phyloP scores from a whole-genome alignment of 2,888 invertebrate genomes.

The Aphodius granarius region DNA sequence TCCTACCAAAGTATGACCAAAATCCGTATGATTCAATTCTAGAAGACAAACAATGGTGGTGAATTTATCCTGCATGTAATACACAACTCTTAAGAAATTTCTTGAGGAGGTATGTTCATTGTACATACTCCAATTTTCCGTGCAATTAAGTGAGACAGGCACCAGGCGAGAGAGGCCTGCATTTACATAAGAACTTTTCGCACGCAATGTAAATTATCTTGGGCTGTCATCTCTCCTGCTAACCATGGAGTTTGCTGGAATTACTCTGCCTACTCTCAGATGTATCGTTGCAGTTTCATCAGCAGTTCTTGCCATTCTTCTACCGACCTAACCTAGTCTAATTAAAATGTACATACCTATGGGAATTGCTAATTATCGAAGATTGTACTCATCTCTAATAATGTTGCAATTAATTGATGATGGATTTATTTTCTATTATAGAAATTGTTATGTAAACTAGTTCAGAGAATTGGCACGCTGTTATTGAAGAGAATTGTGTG shows the following conservation, averaged over 20 bases:
- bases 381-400: not conserved
- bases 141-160: not conserved
- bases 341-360: not conserved
- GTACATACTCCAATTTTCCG: not conserved
- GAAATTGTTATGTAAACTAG: not conserved
- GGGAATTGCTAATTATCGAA: not conserved
- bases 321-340: not conserved
- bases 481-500: too few relatives aligned
- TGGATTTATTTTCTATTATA: not conserved
- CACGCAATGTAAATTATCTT: not conserved
- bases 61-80: not conserved
- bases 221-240: not conserved
- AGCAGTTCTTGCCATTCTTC: not conserved
- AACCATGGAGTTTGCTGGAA: not conserved
- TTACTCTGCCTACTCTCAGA: not conserved
- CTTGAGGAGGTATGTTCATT: not conserved
- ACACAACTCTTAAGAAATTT: not conserved
- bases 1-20: too few relatives aligned
- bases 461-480: not conserved
- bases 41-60: not conserved
- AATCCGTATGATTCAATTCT: too few relatives aligned
- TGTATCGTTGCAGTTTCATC: not conserved
- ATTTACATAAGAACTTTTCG: not conserved
- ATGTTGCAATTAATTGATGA: not conserved
- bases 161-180: not conserved